Evolutionary conservation across 2,113 vertebrate species (phyloP).

Genomic region (Vombatus ursinus): DNA sequence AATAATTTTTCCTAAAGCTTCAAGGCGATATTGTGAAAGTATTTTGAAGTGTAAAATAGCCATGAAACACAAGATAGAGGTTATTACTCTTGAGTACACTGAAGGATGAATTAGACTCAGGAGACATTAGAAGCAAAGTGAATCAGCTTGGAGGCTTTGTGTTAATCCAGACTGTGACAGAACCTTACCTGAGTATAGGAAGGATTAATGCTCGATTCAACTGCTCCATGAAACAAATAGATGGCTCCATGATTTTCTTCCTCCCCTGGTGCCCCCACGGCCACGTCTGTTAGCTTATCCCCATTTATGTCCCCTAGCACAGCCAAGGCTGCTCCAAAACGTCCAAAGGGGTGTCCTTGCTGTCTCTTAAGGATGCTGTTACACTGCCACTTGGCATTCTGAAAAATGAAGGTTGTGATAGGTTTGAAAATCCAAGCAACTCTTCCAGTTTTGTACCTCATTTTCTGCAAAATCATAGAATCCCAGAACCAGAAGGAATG

Average conservation of each 20-base stretch:
- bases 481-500: neutral
- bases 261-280: constrained; percentile 88
- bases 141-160: accelerated
- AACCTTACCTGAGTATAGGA: constrained; percentile 80
- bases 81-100: no score
- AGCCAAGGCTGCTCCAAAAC: constrained; percentile 85
- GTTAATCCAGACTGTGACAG: accelerated
- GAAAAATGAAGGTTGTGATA: neutral
- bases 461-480: neutral
- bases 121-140: neutral
- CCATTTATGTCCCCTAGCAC: constrained; percentile 85
- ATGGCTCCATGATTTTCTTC: constrained; percentile 81
- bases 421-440: neutral
- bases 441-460: neutral
- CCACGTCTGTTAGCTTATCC: constrained; percentile 84
- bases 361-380: constrained; percentile 41
- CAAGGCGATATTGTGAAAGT: no score
- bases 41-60: no score
- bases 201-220: constrained; percentile 39
- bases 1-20: no score
- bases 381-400: constrained; percentile 10
- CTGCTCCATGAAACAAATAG: constrained; percentile 85
- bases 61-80: no score
- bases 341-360: constrained; percentile 72
- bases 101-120: neutral